These are phyloP conservation scores for Sycophaga agraensis DNA, from an alignment of 1,140 invertebrate genomes.

Conservation along the genomic window DNA sequence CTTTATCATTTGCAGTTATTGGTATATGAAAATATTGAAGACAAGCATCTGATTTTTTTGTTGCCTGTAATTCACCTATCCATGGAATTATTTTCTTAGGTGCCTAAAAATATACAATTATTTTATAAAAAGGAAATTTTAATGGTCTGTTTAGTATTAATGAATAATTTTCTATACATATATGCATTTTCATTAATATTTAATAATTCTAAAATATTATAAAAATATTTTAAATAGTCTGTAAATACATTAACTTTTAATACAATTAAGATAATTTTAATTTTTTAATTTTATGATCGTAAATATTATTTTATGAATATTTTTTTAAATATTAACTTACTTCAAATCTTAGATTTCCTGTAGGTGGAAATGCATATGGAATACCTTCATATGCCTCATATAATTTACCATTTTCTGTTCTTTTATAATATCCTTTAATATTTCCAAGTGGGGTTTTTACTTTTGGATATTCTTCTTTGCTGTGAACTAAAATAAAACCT, in stretches of 20 bases:
- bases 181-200: no score
- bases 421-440: constrained; percentile 46
- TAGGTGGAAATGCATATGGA: constrained; percentile 64
- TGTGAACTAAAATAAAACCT: constrained; percentile 11
- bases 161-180: background rate
- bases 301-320: background rate
- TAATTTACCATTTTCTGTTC: constrained; percentile 44
- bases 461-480: constrained; percentile 34
- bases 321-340: constrained; percentile 41
- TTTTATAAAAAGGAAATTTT: background rate
- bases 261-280: background rate
- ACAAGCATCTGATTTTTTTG: constrained; percentile 46
- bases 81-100: constrained; percentile 49
- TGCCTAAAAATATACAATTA: constrained; percentile 34
- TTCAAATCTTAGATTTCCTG: constrained; percentile 61
- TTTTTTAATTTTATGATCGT: background rate
- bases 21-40: constrained; percentile 46
- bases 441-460: constrained; percentile 43
- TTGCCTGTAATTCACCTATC: constrained; percentile 51
- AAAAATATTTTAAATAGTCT: no score
- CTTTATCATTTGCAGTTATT: constrained; percentile 33
- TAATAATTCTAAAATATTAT: no score
- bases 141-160: background rate
- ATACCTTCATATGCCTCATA: constrained; percentile 63
- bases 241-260: no score